Conservation (phyloP, 2,797 vertebrate genomes). For the Phyllotis vaccarum region DNA sequence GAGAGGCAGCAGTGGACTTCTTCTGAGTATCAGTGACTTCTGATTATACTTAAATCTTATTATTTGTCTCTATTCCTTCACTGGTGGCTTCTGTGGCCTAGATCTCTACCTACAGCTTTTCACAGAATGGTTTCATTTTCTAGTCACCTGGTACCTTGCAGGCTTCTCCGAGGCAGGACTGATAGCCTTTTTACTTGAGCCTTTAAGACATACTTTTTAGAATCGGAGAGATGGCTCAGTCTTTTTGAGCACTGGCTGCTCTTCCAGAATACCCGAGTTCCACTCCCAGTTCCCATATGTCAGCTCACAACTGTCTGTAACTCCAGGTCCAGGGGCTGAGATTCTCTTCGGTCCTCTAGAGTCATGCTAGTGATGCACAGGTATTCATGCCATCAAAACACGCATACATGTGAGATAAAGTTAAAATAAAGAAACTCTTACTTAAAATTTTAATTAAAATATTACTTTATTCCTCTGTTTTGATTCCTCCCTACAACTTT, state of each 20-base stretch:
- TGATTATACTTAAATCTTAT: slow-evolving; percentile 67
- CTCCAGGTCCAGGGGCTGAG: neutral
- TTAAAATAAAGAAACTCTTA: neutral
- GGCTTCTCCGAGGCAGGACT: neutral
- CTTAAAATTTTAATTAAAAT: neutral
- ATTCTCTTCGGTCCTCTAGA: neutral
- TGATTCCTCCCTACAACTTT: neutral
- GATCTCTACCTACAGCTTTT: neutral
- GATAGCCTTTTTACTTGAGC: neutral
- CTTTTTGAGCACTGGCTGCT: neutral
- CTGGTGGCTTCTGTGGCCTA: neutral
- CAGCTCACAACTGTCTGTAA: neutral
- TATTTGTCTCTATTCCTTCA: slow-evolving; percentile 45
- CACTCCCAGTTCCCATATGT: neutral
- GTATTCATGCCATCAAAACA: too few species aligned
- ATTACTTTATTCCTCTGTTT: neutral
- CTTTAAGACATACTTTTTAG: neutral
- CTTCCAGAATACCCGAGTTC: neutral
- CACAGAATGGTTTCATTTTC: slow-evolving; percentile 19
- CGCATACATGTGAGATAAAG: neutral
- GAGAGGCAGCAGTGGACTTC: slow-evolving; percentile 56
- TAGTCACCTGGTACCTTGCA: neutral
- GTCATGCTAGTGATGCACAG: neutral
- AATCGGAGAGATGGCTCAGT: neutral
- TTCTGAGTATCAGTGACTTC: slow-evolving; percentile 67